A percentile compares a stretch with the other conserved stretches of the same genome.
These are phyloP conservation scores for Paedocypris sp. DNA, from an alignment of 2,113 vertebrate genomes.

Conservation along the genomic window DNA sequence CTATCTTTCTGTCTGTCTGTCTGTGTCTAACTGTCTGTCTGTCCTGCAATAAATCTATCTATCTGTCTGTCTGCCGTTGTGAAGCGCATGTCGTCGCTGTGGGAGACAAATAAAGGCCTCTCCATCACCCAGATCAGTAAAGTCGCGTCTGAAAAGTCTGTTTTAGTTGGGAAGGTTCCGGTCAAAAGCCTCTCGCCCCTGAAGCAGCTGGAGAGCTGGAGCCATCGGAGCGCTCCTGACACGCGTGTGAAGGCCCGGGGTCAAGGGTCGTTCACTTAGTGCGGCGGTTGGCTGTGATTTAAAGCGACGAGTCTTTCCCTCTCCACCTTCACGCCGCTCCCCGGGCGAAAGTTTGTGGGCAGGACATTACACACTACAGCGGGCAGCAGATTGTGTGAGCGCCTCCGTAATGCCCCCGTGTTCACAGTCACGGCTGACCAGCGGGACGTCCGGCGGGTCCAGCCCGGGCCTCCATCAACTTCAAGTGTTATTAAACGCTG, in stretches of 20 bases:
- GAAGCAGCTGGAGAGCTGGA: constrained; percentile 8
- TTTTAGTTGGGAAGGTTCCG: too few relatives aligned
- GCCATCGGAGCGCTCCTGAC: constrained; percentile 36
- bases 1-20: too few relatives aligned
- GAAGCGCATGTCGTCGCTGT: too few relatives aligned
- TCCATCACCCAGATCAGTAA: too few relatives aligned
- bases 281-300: constrained; percentile 56
- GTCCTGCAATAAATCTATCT: too few relatives aligned
- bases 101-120: too few relatives aligned
- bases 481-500: constrained; percentile 76
- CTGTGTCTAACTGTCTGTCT: too few relatives aligned
- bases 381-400: constrained; percentile 80
- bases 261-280: constrained; percentile 59
- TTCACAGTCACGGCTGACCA: constrained; percentile 82
- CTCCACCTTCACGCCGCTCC: constrained; percentile 38
- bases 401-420: constrained; percentile 68
- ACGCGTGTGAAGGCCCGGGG: constrained; percentile 50
- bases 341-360: constrained; percentile 60
- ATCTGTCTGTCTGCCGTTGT: too few relatives aligned
- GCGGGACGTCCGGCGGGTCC: constrained; percentile 47
- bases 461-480: constrained; percentile 64
- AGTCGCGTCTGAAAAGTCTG: too few relatives aligned
- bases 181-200: too few relatives aligned
- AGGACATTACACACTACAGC: constrained; percentile 79
- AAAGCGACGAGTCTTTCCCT: constrained; percentile 56